Conservation (phyloP, 2,113 vertebrate species). For the Aegithalos caudatus region DNA sequence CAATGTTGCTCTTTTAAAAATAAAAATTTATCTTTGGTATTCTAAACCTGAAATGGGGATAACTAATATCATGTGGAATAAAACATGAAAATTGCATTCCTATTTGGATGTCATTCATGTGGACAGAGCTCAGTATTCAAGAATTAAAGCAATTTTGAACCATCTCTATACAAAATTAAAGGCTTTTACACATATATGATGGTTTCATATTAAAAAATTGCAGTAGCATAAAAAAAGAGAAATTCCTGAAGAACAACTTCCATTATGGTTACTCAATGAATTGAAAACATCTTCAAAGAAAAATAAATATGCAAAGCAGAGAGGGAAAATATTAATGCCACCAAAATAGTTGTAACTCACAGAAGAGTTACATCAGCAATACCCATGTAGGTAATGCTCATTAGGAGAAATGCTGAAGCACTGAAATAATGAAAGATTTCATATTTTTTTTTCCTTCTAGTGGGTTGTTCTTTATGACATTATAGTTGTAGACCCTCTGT, state of each 20-base stretch:
- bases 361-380: background rate
- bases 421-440: background rate
- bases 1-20: background rate
- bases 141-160: background rate
- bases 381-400: background rate
- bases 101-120: background rate
- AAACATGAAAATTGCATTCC: background rate
- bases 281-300: background rate
- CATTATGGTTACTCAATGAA: background rate
- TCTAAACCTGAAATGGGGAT: background rate
- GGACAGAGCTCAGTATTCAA: background rate
- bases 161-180: background rate
- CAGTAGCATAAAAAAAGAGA: background rate
- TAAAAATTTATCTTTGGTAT: background rate
- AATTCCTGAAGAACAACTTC: background rate
- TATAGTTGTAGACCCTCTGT: background rate
- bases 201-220: background rate
- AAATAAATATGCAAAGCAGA: background rate
- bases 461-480: background rate
- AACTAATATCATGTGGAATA: background rate
- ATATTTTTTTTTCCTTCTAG: background rate
- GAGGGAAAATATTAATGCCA: background rate
- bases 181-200: background rate
- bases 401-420: background rate
- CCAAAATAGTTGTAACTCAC: background rate